A percentile compares a stretch with the other conserved stretches of the same genome.
Conservation (phyloP, 2,113 vertebrate species). For the Hemicordylus capensis region DNA sequence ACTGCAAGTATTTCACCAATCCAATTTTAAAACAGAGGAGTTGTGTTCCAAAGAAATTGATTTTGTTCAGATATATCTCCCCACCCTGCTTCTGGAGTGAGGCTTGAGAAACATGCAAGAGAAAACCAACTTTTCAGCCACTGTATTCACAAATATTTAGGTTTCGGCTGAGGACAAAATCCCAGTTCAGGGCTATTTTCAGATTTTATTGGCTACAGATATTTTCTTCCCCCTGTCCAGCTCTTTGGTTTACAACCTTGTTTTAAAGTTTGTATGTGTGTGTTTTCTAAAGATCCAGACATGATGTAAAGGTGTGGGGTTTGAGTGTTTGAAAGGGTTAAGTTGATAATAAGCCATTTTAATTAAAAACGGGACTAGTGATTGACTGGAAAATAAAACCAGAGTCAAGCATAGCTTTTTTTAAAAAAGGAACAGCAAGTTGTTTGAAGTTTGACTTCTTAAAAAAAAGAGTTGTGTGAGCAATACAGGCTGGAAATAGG, state of each 20-base stretch:
- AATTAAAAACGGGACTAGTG: constrained; percentile 25
- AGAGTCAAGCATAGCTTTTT: background rate
- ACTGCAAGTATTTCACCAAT: background rate
- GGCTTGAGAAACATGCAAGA: background rate
- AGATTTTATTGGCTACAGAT: constrained; percentile 28
- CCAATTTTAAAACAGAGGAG: background rate
- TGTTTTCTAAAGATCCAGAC: background rate
- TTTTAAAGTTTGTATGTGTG: background rate
- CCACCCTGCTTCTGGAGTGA: background rate
- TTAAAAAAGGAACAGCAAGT: background rate
- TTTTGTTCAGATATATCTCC: background rate
- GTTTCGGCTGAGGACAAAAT: constrained; percentile 30
- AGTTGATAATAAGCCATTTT: constrained; percentile 5
- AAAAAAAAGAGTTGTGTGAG: background rate
- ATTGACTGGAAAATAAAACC: constrained; percentile 15
- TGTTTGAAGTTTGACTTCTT: constrained; percentile 17
- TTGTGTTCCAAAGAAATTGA: background rate
- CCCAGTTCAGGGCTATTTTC: constrained; percentile 44
- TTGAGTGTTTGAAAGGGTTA: constrained; percentile 8
- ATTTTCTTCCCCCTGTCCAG: background rate
- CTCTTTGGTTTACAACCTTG: constrained; percentile 7
- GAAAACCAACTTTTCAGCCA: constrained; percentile 15
- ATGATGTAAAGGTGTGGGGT: background rate
- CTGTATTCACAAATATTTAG: constrained; percentile 40
- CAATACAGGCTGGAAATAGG: background rate